phyloP scores from a whole-genome alignment of 2,888 invertebrate genomes.

The Drosophila mulleri region DNA sequence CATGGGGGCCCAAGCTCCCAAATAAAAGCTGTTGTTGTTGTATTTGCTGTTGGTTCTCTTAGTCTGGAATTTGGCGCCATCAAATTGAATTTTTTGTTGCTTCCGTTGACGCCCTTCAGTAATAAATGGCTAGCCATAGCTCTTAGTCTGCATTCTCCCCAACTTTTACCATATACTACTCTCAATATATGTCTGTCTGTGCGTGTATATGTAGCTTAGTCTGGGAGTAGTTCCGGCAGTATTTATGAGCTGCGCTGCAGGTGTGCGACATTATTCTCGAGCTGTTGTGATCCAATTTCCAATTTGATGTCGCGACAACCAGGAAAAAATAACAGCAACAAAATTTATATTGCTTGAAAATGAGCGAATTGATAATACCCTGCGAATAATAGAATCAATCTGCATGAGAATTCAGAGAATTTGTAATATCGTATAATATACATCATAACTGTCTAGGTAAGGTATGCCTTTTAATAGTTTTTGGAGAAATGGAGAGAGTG shows the following conservation, averaged over 20 bases:
- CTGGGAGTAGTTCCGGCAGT: slow-evolving; percentile 50
- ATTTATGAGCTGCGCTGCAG: slow-evolving; percentile 67
- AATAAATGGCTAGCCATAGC: slow-evolving; percentile 14
- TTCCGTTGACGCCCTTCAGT: slow-evolving; percentile 61
- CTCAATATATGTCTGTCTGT: not conserved
- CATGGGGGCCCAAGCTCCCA: slow-evolving; percentile 17
- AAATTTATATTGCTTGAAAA: not conserved
- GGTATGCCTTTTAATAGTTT: too few species aligned
- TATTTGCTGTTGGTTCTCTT: slow-evolving; percentile 18
- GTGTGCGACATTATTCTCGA: slow-evolving; percentile 38
- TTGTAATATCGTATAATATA: too few species aligned
- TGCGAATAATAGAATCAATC: not conserved
- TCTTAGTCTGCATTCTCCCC: slow-evolving; percentile 47
- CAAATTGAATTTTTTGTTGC: slow-evolving; percentile 67
- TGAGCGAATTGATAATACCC: not conserved
- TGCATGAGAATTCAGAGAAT: not conserved
- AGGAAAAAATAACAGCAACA: slow-evolving; percentile 18
- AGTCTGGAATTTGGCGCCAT: slow-evolving; percentile 61
- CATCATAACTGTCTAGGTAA: too few species aligned
- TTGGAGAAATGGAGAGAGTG: too few species aligned
- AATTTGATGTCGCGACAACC: slow-evolving; percentile 40
- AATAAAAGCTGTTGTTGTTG: slow-evolving; percentile 19
- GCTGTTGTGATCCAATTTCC: slow-evolving; percentile 38
- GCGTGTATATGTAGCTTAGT: slow-evolving; percentile 3
- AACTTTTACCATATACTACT: not conserved